These are phyloP conservation scores for Noctua janthe DNA, from an alignment of 2,888 invertebrate genomes.

Conservation along the genomic window DNA sequence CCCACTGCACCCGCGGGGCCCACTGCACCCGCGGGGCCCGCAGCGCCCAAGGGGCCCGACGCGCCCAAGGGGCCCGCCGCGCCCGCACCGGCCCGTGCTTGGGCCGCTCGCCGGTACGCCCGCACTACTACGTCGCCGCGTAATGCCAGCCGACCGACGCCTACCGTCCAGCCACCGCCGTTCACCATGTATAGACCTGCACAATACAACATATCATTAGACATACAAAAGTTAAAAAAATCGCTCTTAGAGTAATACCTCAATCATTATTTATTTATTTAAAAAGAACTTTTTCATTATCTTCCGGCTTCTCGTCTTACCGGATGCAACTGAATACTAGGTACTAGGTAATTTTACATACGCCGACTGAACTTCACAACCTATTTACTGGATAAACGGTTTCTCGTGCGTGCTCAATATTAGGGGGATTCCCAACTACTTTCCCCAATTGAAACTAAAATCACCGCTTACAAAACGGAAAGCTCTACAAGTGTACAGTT, in stretches of 20 bases:
- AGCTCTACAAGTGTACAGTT: not conserved
- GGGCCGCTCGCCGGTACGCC: constrained; percentile 94
- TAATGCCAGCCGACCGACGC: constrained; percentile 92
- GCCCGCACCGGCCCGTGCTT: constrained; percentile 69
- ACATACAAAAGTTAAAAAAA: not conserved
- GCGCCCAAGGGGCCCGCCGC: not conserved
- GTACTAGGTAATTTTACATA: not conserved
- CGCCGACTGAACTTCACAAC: not conserved
- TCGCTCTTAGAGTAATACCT: not conserved
- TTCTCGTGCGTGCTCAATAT: not conserved
- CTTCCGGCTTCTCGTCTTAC: not conserved
- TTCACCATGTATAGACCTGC: constrained; percentile 93
- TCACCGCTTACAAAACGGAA: not conserved
- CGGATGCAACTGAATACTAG: not conserved
- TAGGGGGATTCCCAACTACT: not conserved
- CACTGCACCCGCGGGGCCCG: not conserved
- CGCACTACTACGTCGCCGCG: constrained; percentile 97
- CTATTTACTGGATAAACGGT: not conserved
- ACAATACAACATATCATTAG: not conserved
- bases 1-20: not conserved
- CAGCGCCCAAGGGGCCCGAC: not conserved
- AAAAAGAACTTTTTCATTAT: not conserved
- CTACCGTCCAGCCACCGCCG: constrained; percentile 92
- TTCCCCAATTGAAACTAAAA: not conserved
- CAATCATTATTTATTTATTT: not conserved